Percentiles rank a stretch among this genome's conserved stretches.
Conservation (phyloP, 1,140 invertebrate genomes). For the Leucophenga varia region DNA sequence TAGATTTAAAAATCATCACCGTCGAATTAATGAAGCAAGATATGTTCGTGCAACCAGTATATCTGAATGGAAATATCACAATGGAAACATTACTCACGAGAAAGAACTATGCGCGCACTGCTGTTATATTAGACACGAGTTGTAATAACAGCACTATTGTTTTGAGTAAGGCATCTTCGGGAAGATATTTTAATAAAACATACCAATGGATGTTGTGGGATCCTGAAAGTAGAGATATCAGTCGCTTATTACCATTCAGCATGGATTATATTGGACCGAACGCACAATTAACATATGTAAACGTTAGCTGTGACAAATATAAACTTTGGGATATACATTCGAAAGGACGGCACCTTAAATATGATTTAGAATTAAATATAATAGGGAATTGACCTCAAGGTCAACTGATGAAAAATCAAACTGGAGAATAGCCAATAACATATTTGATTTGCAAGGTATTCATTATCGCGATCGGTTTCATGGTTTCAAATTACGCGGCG, state of each 20-base stretch:
- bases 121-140: constrained; percentile 27
- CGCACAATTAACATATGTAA: constrained; percentile 39
- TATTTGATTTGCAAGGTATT: constrained; percentile 34
- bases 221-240: background rate
- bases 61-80: constrained; percentile 16
- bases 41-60: constrained; percentile 25
- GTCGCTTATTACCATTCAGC: constrained; percentile 20
- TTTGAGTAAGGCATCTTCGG: constrained; percentile 21
- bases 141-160: constrained; percentile 19
- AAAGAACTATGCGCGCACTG: constrained; percentile 24
- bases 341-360: constrained; percentile 35
- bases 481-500: constrained; percentile 32
- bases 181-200: constrained; percentile 39
- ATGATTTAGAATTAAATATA: constrained; percentile 24
- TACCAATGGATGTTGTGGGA: constrained; percentile 45
- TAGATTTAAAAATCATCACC: constrained; percentile 13
- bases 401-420: background rate
- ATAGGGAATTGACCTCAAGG: constrained; percentile 13
- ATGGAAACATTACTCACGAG: constrained; percentile 19
- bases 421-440: constrained; percentile 12
- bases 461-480: constrained; percentile 32
- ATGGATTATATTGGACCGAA: constrained; percentile 42
- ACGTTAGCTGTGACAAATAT: constrained; percentile 21
- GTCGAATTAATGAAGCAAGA: constrained; percentile 21
- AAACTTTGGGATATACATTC: constrained; percentile 41